Conservation (phyloP, 2,888 invertebrate species). For the Tetranychus piercei region DNA sequence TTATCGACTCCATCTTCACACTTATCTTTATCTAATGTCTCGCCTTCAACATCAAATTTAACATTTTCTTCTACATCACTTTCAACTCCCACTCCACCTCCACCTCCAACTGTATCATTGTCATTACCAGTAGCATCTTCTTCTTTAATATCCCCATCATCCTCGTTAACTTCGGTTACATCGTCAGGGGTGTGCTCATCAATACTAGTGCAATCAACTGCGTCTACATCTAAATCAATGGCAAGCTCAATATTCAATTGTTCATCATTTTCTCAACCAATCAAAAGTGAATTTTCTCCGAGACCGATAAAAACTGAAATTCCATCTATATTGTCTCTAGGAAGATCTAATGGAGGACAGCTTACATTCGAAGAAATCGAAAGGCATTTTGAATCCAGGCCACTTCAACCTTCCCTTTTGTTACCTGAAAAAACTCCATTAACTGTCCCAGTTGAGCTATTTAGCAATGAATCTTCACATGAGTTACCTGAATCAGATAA, state of each 20-base stretch:
- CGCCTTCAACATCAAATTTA: constrained; percentile 27
- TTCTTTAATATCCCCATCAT: not conserved
- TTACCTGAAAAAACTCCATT: constrained; percentile 61
- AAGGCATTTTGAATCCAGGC: constrained; percentile 60
- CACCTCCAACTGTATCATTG: no score
- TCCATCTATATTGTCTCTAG: constrained; percentile 16
- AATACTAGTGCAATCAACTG: not conserved
- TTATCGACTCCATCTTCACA: no score
- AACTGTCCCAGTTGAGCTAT: constrained; percentile 79
- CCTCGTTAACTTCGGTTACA: not conserved
- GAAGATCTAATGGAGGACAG: constrained; percentile 42
- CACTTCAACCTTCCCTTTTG: constrained; percentile 51
- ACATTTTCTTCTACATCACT: not conserved
- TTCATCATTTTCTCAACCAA: constrained; percentile 14
- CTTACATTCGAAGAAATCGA: constrained; percentile 83
- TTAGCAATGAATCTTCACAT: constrained; percentile 69
- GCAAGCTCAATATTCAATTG: not conserved
- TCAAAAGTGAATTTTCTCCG: not conserved
- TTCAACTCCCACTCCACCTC: no score
- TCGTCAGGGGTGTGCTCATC: not conserved
- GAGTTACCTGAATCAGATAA: constrained; percentile 8
- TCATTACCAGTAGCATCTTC: no score
- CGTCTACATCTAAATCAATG: not conserved
- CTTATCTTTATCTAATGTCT: not conserved
- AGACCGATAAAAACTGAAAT: constrained; percentile 15